Conservation (phyloP, 2,113 vertebrate genomes). For the Myotis lucifugus region DNA sequence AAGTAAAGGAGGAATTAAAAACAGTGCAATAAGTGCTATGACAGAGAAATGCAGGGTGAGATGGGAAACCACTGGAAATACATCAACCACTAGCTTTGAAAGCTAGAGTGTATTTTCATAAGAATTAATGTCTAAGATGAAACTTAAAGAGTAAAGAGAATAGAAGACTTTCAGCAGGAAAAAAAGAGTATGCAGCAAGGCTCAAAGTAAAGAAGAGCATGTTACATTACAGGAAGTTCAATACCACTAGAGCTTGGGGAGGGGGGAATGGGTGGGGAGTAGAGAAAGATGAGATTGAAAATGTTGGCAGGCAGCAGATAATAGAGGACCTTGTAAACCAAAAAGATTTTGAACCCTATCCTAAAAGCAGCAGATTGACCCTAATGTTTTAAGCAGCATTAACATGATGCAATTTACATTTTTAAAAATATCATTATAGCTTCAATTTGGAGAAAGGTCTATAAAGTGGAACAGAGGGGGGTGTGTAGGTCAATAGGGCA, state of each 20-base stretch:
- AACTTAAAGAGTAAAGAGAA: neutral
- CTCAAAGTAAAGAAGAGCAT: neutral
- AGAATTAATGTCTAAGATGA: neutral
- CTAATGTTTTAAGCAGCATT: neutral
- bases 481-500: neutral
- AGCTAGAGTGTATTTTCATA: neutral
- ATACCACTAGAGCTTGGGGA: neutral
- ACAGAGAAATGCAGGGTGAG: neutral
- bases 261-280: accelerated
- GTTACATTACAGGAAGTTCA: neutral
- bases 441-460: neutral
- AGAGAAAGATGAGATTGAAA: neutral
- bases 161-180: neutral
- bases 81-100: neutral
- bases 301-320: neutral
- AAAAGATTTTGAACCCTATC: neutral
- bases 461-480: neutral
- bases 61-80: neutral
- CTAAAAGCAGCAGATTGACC: neutral
- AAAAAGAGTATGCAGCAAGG: neutral
- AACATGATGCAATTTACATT: neutral
- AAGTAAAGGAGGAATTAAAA: neutral
- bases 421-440: neutral
- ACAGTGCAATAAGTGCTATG: neutral
- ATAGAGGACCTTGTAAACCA: neutral